phyloP scores from a whole-genome alignment of 2,888 invertebrate genomes.

The Chorisops tibialis region DNA sequence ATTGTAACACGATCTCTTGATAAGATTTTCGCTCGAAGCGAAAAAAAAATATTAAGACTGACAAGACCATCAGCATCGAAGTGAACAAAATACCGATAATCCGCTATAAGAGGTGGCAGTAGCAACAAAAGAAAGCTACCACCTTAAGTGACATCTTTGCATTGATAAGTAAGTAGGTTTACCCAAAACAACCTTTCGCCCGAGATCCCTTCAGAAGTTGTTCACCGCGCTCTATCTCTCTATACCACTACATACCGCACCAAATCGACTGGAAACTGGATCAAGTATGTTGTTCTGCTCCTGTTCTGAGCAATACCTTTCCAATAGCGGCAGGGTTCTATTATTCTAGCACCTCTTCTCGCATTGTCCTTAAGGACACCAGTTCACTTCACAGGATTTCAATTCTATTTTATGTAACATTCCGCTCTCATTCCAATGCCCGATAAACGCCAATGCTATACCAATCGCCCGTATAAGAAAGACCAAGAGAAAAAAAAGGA shows the following conservation, averaged over 20 bases:
- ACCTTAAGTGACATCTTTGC: slow-evolving; percentile 2
- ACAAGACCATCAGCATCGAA: slow-evolving; percentile 14
- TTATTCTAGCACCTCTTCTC: slow-evolving; percentile 2
- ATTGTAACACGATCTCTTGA: slow-evolving; percentile 18
- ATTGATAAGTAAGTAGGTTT: neutral
- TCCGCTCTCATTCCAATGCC: slow-evolving; percentile 1
- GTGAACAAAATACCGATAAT: neutral
- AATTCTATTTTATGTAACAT: slow-evolving; percentile 2
- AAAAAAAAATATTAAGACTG: neutral
- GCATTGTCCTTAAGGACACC: slow-evolving; percentile 4
- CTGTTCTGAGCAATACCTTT: too few species aligned
- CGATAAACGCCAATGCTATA: slow-evolving; percentile 9
- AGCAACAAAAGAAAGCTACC: neutral
- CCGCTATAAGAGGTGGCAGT: neutral
- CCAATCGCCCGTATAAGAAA: neutral
- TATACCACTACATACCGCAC: too few species aligned
- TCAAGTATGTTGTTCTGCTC: slow-evolving; percentile 17
- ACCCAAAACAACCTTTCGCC: neutral
- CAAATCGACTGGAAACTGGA: slow-evolving; percentile 22
- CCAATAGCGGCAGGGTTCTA: neutral
- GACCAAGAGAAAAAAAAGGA: neutral
- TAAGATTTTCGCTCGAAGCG: slow-evolving; percentile 1
- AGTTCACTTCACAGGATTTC: neutral
- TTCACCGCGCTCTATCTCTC: too few species aligned
- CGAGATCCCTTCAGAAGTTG: too few species aligned